These are phyloP conservation scores for Bradypodion pumilum DNA, from an alignment of 2,797 vertebrate species.

Conservation along the genomic window DNA sequence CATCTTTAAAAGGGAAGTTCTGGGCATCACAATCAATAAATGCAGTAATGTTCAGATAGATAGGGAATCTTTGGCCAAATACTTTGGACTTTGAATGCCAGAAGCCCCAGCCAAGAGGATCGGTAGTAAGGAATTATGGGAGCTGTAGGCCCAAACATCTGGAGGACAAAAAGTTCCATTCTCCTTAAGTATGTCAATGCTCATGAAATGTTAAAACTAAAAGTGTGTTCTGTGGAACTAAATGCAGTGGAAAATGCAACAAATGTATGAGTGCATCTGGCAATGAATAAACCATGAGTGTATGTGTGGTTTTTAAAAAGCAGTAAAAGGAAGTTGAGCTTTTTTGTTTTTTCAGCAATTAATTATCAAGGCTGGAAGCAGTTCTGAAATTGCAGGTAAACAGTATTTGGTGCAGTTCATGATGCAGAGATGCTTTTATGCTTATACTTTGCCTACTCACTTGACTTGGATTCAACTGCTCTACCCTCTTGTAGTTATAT, in stretches of 20 bases:
- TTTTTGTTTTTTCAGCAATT: constrained; percentile 23
- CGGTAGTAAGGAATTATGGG: too few relatives aligned
- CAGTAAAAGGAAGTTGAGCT: constrained; percentile 5
- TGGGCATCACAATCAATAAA: neutral
- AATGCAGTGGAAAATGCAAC: neutral
- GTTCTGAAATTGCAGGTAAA: neutral
- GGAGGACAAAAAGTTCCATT: constrained; percentile 29
- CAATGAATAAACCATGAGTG: constrained; percentile 69
- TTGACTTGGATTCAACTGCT: neutral
- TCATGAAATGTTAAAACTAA: constrained; percentile 70
- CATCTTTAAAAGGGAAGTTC: neutral
- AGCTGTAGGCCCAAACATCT: too few relatives aligned
- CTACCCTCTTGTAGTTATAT: neutral
- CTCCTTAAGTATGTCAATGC: constrained; percentile 57
- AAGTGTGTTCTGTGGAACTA: constrained; percentile 52
- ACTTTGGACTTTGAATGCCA: too few relatives aligned
- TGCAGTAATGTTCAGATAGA: neutral
- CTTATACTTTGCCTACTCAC: neutral
- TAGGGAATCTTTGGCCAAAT: too few relatives aligned
- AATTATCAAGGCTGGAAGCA: constrained; percentile 29
- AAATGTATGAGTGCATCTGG: constrained; percentile 63
- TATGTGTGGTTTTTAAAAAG: constrained; percentile 57
- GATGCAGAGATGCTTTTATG: neutral
- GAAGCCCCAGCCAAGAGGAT: too few relatives aligned
- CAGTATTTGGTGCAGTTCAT: neutral